A percentile compares a stretch with the other conserved stretches of the same genome.
Evolutionary conservation across 2,888 invertebrate species (phyloP).

Genomic region (Slavum lentiscoides): DNA sequence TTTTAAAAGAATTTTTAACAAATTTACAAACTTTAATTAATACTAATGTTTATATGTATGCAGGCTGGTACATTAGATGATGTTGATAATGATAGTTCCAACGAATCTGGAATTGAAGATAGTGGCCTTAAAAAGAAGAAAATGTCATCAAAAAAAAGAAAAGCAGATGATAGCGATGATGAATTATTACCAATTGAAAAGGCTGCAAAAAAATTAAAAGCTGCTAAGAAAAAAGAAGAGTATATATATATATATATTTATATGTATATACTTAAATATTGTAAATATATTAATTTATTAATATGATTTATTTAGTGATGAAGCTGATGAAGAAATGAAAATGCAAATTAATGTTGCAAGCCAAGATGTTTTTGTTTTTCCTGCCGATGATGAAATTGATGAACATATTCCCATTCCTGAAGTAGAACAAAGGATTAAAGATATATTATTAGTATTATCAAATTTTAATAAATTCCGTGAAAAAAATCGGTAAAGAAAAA

Average conservation of each 20-base stretch:
- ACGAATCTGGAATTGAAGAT: constrained; percentile 57
- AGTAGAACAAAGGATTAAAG: constrained; percentile 86
- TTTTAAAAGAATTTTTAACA: not conserved
- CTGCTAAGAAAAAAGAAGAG: constrained; percentile 71
- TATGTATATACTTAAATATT: not conserved
- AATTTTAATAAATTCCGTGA: constrained; percentile 67
- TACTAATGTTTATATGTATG: constrained; percentile 3
- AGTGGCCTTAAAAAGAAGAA: constrained; percentile 58
- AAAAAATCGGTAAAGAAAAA: constrained; percentile 60
- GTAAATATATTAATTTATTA: constrained; percentile 29
- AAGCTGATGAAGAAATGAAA: constrained; percentile 71
- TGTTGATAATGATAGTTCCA: constrained; percentile 59
- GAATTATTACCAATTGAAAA: constrained; percentile 85
- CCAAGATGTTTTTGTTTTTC: constrained; percentile 78
- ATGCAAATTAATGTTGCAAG: constrained; percentile 77
- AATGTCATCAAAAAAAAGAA: constrained; percentile 55
- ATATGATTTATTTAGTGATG: constrained; percentile 60
- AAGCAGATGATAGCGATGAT: constrained; percentile 62
- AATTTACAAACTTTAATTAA: not conserved
- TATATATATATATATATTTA: constrained; percentile 58
- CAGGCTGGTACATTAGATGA: constrained; percentile 56
- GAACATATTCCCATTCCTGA: constrained; percentile 77
- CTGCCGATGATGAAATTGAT: constrained; percentile 73
- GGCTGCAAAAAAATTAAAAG: constrained; percentile 75
- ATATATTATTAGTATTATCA: constrained; percentile 65